Evolutionary conservation across 2,797 vertebrate genomes (phyloP).

Genomic region (Dendrocincla fuliginosa): DNA sequence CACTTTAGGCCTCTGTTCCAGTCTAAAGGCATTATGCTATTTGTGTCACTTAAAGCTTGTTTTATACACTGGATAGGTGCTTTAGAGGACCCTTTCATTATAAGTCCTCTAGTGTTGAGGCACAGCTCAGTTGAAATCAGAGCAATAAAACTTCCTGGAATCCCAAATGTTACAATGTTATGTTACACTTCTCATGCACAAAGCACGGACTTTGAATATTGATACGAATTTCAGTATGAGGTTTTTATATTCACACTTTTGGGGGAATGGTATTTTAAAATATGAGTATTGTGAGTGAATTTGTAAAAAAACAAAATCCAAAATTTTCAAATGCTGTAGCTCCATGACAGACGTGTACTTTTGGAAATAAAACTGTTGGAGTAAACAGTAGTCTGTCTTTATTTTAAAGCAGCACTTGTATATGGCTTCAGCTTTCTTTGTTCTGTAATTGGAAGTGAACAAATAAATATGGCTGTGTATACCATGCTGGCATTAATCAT

Average conservation of each 20-base stretch:
- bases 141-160: constrained; percentile 53
- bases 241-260: constrained; percentile 68
- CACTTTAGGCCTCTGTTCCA: background rate
- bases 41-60: constrained; percentile 11
- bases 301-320: constrained; percentile 48
- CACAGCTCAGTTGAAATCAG: constrained; percentile 20
- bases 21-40: constrained; percentile 7
- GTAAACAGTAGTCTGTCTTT: constrained; percentile 72
- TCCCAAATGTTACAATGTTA: constrained; percentile 15
- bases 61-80: constrained; percentile 40
- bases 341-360: constrained; percentile 77
- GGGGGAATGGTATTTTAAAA: constrained; percentile 58
- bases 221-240: constrained; percentile 49
- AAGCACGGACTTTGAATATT: constrained; percentile 44
- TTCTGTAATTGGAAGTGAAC: constrained; percentile 11
- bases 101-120: background rate
- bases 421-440: constrained; percentile 65
- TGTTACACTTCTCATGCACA: constrained; percentile 44
- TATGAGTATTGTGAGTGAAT: constrained; percentile 63
- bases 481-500: background rate
- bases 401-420: constrained; percentile 39
- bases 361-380: constrained; percentile 79
- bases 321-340: constrained; percentile 74
- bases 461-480: constrained; percentile 20
- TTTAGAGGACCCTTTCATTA: background rate